Conservation (phyloP, 2,797 vertebrate species). For the Glyptemys insculpta region DNA sequence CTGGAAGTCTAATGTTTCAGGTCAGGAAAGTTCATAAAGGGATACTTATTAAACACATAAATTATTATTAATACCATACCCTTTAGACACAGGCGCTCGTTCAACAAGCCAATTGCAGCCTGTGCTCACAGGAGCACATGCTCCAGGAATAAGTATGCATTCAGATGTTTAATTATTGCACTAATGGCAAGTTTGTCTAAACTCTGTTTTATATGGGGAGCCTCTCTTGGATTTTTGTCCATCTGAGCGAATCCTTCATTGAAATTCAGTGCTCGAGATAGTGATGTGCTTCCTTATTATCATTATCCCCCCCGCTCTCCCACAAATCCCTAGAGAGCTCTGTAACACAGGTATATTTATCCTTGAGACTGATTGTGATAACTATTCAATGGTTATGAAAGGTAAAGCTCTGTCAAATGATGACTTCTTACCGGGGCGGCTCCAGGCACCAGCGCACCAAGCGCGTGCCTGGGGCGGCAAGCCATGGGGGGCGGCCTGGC, state of each 20-base stretch:
- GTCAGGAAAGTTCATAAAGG: neutral
- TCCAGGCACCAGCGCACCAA: no score
- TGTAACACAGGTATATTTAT: neutral
- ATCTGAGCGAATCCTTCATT: neutral
- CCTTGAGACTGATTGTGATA: neutral
- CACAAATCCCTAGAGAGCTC: neutral
- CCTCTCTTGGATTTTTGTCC: neutral
- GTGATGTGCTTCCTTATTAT: neutral
- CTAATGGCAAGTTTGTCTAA: neutral
- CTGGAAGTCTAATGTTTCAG: neutral
- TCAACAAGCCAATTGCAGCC: neutral
- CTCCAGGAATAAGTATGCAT: conserved; percentile 13
- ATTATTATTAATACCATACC: neutral
- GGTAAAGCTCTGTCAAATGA: neutral
- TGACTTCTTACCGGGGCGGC: neutral
- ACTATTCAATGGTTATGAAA: rapidly evolving
- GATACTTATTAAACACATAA: neutral
- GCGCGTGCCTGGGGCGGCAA: no score
- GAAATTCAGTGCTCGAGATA: neutral
- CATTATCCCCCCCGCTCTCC: neutral
- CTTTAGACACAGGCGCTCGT: neutral
- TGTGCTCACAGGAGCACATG: rapidly evolving
- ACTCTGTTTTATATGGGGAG: neutral
- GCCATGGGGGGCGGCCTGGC: no score
- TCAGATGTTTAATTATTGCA: neutral